Base-by-base conservation (phyloP, 2,113 vertebrate genomes). In the Zootoca vivipara region DNA sequence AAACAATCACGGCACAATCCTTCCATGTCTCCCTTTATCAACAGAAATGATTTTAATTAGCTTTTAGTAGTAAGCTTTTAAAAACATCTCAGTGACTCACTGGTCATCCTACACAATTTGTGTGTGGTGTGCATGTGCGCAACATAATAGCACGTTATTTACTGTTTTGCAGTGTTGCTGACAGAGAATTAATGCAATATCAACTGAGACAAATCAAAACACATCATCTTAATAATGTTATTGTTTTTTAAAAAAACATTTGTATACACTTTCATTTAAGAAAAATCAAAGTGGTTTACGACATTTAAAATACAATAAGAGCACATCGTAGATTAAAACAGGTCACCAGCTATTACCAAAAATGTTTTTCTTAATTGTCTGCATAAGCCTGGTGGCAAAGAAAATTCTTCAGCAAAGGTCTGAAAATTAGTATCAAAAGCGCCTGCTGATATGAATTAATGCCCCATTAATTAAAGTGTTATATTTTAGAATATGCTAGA, bases 1-100 rank as follows among this genome's bases (percentile, higher is more conserved):
- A 96, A 96, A 96, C 95, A 97, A 97, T 96, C 70, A 62, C 38
- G 89, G 95, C 58, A 95, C 93, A 89, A 95, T 96, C 95, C 94
- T 96, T 95, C 95, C 93, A 89, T 95, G 94, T 94, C 95, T 96
- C 93, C 91, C 95, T 77, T 97, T 97, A 97, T 97, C 96, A 93
- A 91, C 92, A 93, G 94, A 95, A 96, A 96, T 95, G 95, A 96
- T 96, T 97, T 97, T 97, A 97, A 97, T 97, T 97, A 97, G 96
- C 94, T 97, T 97, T 96, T 96, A 96, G 96, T 92, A 94, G 88
- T 90, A 94, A 88, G 95, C 92, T 96, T 96, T 96, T 96, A 95
- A 94, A 96, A 95, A 94, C 92, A 96, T 95, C 90, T 87, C 88
- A 89, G 84, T 93, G 95, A 93, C 91, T 93, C 93, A 42, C 93